Evolutionary conservation across 2,797 vertebrate genomes (phyloP).

Genomic region (Acanthopagrus latus): DNA sequence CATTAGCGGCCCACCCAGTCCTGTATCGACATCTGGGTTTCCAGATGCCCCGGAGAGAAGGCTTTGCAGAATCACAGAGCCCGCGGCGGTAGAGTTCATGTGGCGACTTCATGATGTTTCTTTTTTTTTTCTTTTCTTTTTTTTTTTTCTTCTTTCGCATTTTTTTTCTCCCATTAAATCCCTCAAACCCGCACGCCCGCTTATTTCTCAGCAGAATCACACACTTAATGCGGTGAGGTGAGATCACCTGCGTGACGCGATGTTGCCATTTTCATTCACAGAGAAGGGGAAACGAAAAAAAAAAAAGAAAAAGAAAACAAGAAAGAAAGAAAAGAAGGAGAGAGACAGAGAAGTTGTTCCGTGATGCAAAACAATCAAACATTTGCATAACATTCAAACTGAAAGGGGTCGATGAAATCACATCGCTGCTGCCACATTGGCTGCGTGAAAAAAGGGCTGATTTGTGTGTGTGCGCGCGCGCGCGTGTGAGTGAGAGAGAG

Average conservation of each 20-base stretch:
- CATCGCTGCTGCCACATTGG: conserved; percentile 21
- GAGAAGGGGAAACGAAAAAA: no score
- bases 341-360: not conserved
- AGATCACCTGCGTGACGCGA: not conserved
- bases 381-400: conserved; percentile 27
- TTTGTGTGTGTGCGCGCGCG: not conserved
- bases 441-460: conserved; percentile 37
- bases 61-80: conserved; percentile 46
- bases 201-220: not conserved
- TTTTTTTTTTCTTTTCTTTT: no score
- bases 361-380: conserved; percentile 26
- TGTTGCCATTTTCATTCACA: not conserved
- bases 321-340: no score
- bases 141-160: no score
- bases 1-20: conserved; percentile 49
- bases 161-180: not conserved
- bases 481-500: conserved; percentile 1
- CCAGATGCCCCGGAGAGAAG: conserved; percentile 28
- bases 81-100: conserved; percentile 30
- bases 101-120: not conserved
- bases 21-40: conserved; percentile 39
- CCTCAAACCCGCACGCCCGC: not conserved
- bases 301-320: no score
- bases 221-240: not conserved
- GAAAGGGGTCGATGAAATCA: conserved; percentile 14